These are phyloP conservation scores for Amphipyra berbera DNA, from an alignment of 2,888 invertebrate genomes.

Conservation along the genomic window DNA sequence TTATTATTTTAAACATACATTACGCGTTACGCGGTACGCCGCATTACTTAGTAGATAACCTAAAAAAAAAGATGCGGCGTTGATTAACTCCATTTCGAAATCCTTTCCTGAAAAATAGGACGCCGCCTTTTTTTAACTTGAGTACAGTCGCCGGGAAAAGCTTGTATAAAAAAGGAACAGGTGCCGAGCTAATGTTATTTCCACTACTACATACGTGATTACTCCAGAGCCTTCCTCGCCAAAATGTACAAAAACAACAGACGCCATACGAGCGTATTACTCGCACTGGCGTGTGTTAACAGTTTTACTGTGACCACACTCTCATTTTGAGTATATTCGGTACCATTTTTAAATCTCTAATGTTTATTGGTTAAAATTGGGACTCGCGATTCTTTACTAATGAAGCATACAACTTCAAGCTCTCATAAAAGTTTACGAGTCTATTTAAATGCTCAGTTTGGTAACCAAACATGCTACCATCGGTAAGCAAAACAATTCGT, in stretches of 20 bases:
- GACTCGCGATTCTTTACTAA: no score
- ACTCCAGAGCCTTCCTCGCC: slow-evolving; percentile 18
- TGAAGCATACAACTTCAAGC: no score
- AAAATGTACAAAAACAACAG: slow-evolving; percentile 38
- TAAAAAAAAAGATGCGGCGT: slow-evolving; percentile 19
- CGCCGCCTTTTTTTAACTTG: slow-evolving; percentile 21
- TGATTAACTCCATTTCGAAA: slow-evolving; percentile 13
- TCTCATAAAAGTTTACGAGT: no score
- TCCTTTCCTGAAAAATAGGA: slow-evolving; percentile 8
- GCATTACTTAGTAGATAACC: slow-evolving; percentile 11
- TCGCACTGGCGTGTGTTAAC: slow-evolving; percentile 3
- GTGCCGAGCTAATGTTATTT: slow-evolving; percentile 44
- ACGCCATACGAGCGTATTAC: background rate
- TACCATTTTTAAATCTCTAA: slow-evolving; percentile 11
- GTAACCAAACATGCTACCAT: no score
- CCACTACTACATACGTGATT: slow-evolving; percentile 43
- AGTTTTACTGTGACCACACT: slow-evolving; percentile 2
- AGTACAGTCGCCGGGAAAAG: slow-evolving; percentile 21
- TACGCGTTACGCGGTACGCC: no score
- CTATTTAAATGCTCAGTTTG: no score
- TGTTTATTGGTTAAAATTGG: no score
- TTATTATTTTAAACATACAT: background rate
- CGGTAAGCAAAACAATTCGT: no score
- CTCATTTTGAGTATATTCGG: slow-evolving; percentile 14
- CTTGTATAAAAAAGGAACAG: slow-evolving; percentile 39